These are phyloP conservation scores for Caerostris darwini DNA, from an alignment of 1,140 invertebrate genomes.

Conservation along the genomic window DNA sequence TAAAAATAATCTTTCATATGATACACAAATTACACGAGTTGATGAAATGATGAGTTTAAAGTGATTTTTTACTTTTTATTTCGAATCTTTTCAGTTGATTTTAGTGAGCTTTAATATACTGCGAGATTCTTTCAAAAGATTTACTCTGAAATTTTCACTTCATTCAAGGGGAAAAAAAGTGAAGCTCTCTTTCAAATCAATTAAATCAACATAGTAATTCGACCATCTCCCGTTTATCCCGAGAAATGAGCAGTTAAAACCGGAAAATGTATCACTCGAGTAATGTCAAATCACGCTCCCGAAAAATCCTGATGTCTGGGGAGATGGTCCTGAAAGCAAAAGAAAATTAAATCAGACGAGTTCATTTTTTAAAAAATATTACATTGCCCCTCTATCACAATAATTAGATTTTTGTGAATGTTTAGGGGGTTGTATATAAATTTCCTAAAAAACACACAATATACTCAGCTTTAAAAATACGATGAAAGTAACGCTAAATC, in stretches of 20 bases:
- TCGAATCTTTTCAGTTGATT: no score
- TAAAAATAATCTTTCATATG: no score
- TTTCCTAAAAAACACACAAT: neutral
- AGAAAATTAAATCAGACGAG: neutral
- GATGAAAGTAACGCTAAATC: no score
- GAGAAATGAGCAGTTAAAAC: neutral
- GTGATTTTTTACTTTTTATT: no score
- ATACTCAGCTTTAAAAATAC: no score
- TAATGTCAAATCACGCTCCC: neutral
- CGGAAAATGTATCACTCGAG: neutral
- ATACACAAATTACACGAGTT: no score
- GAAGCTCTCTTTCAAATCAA: neutral
- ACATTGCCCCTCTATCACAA: neutral
- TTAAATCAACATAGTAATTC: conserved; percentile 21
- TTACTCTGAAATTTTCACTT: neutral
- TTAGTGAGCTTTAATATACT: no score
- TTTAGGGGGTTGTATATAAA: neutral
- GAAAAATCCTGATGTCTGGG: neutral
- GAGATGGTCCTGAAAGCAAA: neutral
- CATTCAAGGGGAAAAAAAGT: neutral
- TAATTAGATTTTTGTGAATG: neutral
- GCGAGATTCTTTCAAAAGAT: no score
- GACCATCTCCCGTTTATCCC: neutral
- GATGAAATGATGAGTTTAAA: no score
- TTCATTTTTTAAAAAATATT: neutral